phyloP scores from a whole-genome alignment of 2,888 invertebrate species.

The Cheilosia soror region DNA sequence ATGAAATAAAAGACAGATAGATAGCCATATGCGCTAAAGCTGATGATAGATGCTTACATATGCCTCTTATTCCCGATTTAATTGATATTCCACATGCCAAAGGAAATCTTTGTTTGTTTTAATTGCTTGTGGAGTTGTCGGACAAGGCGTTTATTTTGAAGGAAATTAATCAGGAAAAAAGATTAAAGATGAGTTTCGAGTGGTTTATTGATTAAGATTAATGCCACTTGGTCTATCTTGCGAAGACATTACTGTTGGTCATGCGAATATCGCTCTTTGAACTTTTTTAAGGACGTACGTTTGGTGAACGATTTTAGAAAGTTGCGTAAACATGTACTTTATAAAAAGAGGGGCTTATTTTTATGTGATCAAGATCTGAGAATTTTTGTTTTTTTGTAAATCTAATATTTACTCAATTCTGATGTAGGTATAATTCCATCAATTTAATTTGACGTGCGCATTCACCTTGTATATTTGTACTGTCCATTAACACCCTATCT shows the following conservation, averaged over 20 bases:
- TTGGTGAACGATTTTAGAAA: neutral
- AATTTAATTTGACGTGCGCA: neutral
- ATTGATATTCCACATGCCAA: slow-evolving; percentile 19
- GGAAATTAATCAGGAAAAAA: neutral
- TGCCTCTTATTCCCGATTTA: neutral
- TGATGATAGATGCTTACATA: slow-evolving; percentile 13
- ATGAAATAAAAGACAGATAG: slow-evolving; percentile 17
- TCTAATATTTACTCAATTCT: neutral
- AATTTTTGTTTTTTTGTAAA: no score
- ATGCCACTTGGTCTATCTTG: neutral
- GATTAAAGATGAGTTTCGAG: neutral
- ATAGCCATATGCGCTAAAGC: neutral
- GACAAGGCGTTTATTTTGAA: slow-evolving; percentile 13
- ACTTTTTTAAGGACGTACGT: neutral
- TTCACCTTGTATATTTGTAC: neutral
- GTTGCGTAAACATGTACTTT: no score
- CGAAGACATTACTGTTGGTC: neutral
- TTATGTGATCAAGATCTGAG: no score
- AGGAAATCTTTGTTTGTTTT: slow-evolving; percentile 22
- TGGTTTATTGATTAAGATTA: neutral
- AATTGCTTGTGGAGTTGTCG: neutral
- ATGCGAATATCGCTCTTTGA: neutral
- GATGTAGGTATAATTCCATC: neutral
- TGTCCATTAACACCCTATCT: slow-evolving; percentile 3
- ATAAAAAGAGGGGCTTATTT: no score